Conservation (phyloP, 2,888 invertebrate species). For the Cheilosia grossa region DNA sequence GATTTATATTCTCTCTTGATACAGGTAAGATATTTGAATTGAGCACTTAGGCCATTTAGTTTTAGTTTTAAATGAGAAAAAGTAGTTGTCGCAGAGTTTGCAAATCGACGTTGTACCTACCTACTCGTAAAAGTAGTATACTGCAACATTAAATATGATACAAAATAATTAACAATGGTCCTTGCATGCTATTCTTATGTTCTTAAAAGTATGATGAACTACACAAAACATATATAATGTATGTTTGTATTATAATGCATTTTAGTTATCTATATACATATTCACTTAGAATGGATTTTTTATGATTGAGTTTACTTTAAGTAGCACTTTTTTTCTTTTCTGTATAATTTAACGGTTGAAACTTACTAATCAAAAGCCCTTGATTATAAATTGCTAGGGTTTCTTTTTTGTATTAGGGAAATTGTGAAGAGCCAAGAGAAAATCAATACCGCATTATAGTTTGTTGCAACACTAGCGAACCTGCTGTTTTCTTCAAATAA, state of each 20-base stretch:
- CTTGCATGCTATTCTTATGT: background rate
- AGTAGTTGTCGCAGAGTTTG: background rate
- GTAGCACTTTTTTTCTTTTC: background rate
- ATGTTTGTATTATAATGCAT: too few relatives aligned
- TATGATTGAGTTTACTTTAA: too few relatives aligned
- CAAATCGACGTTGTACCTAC: too few relatives aligned
- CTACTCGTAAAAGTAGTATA: background rate
- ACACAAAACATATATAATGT: too few relatives aligned
- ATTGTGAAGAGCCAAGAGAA: constrained; percentile 16
- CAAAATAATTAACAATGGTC: background rate
- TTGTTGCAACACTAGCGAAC: constrained; percentile 6
- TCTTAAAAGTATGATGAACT: background rate
- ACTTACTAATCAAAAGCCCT: constrained; percentile 33
- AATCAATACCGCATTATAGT: constrained; percentile 43
- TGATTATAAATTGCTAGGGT: constrained; percentile 44
- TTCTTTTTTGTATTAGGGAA: constrained; percentile 28
- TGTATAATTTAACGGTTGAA: background rate
- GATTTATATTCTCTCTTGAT: background rate
- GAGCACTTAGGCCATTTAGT: background rate
- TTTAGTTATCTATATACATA: background rate
- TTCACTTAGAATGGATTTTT: background rate
- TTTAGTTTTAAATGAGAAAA: background rate
- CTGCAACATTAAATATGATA: background rate
- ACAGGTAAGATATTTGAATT: constrained; percentile 17
- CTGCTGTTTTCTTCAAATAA: constrained; percentile 7